Percentiles rank a stretch among this genome's conserved stretches.
These are phyloP conservation scores for Coendou prehensilis DNA, from an alignment of 2,797 vertebrate species.

Conservation along the genomic window DNA sequence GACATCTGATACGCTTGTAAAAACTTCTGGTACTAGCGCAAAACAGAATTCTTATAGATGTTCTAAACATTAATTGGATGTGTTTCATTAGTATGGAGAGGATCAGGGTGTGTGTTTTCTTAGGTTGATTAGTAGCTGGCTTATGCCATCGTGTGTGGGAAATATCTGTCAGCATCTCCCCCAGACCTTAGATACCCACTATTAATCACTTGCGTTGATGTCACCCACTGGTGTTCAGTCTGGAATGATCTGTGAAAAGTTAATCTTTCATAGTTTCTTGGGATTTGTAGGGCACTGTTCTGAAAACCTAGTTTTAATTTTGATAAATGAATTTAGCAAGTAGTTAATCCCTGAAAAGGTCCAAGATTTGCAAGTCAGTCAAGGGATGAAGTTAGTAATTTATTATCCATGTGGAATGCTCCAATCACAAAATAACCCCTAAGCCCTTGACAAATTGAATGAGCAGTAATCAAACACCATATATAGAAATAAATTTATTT, in stretches of 20 bases:
- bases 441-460: neutral
- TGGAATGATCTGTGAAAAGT: slow-evolving; percentile 57
- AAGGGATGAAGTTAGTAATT: slow-evolving; percentile 64
- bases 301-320: slow-evolving; percentile 74
- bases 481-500: slow-evolving; percentile 6
- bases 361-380: slow-evolving; percentile 73
- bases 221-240: slow-evolving; percentile 16
- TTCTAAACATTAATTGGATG: neutral
- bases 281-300: slow-evolving; percentile 65
- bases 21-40: neutral
- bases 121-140: slow-evolving; percentile 26
- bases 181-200: neutral
- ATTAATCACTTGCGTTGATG: slow-evolving; percentile 56
- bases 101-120: neutral
- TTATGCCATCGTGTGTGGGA: neutral
- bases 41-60: neutral
- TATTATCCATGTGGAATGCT: neutral
- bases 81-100: neutral
- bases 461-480: neutral
- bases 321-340: slow-evolving; percentile 79
- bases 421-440: neutral
- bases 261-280: slow-evolving; percentile 73
- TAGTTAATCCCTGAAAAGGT: slow-evolving; percentile 67
- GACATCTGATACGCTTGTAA: neutral
- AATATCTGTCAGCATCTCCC: neutral